Percentiles rank a stretch among this genome's conserved stretches.
phyloP scores from a whole-genome alignment of 2,888 invertebrate species.

The Pandemis cinnamomeana region DNA sequence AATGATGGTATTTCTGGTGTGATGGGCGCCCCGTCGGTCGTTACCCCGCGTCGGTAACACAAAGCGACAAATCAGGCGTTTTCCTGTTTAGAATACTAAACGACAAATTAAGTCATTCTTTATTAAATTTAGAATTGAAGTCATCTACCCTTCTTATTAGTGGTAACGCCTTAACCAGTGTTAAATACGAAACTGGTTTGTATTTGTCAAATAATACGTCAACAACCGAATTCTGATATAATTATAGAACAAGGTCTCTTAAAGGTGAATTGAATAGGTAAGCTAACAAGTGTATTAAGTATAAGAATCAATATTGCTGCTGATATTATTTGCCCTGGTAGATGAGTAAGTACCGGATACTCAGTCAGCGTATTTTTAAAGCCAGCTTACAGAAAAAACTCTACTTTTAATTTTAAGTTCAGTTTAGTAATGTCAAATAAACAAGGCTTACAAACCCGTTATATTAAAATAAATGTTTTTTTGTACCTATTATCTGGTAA shows the following conservation, averaged over 20 bases:
- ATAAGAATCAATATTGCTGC: neutral
- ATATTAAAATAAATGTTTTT: too few relatives aligned
- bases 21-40: neutral
- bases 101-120: neutral
- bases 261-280: neutral
- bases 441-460: too few relatives aligned
- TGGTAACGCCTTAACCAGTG: slow-evolving; percentile 4
- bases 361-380: too few relatives aligned
- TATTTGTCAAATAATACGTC: slow-evolving; percentile 6
- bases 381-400: too few relatives aligned
- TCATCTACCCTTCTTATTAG: neutral
- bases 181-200: neutral
- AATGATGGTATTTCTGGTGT: neutral
- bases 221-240: slow-evolving; percentile 25
- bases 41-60: neutral
- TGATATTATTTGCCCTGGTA: neutral
- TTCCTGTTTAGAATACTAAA: slow-evolving; percentile 7
- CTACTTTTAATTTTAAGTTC: too few relatives aligned
- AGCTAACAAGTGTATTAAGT: slow-evolving; percentile 28
- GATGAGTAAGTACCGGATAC: too few relatives aligned
- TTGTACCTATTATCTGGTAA: too few relatives aligned
- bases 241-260: slow-evolving; percentile 9
- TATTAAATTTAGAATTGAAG: neutral
- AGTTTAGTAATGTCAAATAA: too few relatives aligned
- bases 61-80: neutral